Percentiles rank a stretch among this genome's conserved stretches.
phyloP scores from a whole-genome alignment of 2,113 vertebrate genomes.

The Nannobrachium achirus region DNA sequence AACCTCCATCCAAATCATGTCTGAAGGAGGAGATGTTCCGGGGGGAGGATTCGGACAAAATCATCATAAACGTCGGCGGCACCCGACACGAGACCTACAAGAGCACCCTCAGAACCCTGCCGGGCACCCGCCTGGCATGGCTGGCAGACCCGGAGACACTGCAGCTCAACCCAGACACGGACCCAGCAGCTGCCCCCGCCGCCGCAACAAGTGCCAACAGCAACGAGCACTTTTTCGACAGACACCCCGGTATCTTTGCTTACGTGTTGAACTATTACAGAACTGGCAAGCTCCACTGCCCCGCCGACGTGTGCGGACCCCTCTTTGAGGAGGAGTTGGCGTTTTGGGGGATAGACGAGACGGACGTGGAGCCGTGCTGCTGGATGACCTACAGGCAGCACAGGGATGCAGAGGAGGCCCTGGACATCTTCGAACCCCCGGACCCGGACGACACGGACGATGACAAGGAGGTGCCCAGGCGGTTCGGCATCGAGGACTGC shows the following conservation, averaged over 20 bases:
- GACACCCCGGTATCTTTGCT: slow-evolving; percentile 96
- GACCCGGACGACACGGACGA: slow-evolving; percentile 82
- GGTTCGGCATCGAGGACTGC: slow-evolving; percentile 87
- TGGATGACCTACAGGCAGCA: slow-evolving; percentile 99
- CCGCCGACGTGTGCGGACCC: slow-evolving; percentile 95
- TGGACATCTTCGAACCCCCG: slow-evolving; percentile 93
- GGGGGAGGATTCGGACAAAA: slow-evolving; percentile 95
- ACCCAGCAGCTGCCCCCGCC: slow-evolving; percentile 67
- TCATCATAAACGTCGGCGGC: slow-evolving; percentile 95
- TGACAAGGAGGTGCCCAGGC: slow-evolving; percentile 80
- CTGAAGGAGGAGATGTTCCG: slow-evolving; percentile 96
- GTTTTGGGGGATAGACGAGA: slow-evolving; percentile 98
- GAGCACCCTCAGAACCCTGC: slow-evolving; percentile 92
- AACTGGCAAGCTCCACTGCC: slow-evolving; percentile 97
- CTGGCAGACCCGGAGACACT: slow-evolving; percentile 88
- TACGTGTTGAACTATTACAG: slow-evolving; percentile 98
- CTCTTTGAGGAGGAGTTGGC: slow-evolving; percentile 98
- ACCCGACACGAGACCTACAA: slow-evolving; percentile 97
- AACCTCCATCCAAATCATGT: slow-evolving; percentile 98
- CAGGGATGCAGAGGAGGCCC: slow-evolving; percentile 94
- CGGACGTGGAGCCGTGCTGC: slow-evolving; percentile 98
- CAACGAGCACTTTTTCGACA: slow-evolving; percentile 96
- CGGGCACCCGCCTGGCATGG: slow-evolving; percentile 94
- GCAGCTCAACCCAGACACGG: slow-evolving; percentile 81
- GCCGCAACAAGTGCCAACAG: slow-evolving; percentile 60